Evolutionary conservation across 2,888 invertebrate genomes (phyloP).

Genomic region (Podotricha telesiphe): DNA sequence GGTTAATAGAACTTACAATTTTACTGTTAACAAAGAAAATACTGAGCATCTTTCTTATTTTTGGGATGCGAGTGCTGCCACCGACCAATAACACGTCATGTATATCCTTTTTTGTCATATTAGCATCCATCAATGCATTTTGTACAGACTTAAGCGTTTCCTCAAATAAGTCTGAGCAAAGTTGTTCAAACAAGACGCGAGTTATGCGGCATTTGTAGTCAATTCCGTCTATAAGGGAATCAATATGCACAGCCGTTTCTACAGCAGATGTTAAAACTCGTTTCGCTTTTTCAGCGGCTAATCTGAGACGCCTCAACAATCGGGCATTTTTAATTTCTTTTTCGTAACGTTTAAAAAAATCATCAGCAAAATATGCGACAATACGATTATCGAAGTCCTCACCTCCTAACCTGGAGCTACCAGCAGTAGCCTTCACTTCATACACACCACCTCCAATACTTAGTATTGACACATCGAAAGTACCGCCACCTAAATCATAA

Average conservation of each 20-base stretch:
- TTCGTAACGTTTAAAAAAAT: constrained; percentile 59
- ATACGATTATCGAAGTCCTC: constrained; percentile 72
- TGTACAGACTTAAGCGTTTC: constrained; percentile 59
- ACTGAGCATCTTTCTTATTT: constrained; percentile 57
- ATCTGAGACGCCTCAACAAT: constrained; percentile 58
- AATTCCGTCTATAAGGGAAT: constrained; percentile 57
- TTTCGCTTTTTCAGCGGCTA: constrained; percentile 64
- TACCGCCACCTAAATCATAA: constrained; percentile 71
- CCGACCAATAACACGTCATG: constrained; percentile 63
- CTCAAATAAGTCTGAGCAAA: constrained; percentile 68
- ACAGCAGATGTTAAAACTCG: constrained; percentile 56
- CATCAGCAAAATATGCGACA: constrained; percentile 64
- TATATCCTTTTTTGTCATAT: constrained; percentile 57
- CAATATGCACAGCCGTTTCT: constrained; percentile 58
- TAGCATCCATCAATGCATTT: constrained; percentile 58
- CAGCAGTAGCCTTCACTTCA: constrained; percentile 64
- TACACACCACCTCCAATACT: constrained; percentile 58
- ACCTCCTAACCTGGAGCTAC: constrained; percentile 63
- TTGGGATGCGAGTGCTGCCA: constrained; percentile 70
- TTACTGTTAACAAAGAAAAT: constrained; percentile 59
- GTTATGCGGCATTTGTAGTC: constrained; percentile 61
- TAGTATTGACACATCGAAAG: constrained; percentile 66
- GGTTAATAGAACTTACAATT: constrained; percentile 60
- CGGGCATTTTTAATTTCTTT: constrained; percentile 53
- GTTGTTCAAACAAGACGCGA: constrained; percentile 62